phyloP scores from a whole-genome alignment of 2,113 vertebrate genomes.

The Mohoua ochrocephala region DNA sequence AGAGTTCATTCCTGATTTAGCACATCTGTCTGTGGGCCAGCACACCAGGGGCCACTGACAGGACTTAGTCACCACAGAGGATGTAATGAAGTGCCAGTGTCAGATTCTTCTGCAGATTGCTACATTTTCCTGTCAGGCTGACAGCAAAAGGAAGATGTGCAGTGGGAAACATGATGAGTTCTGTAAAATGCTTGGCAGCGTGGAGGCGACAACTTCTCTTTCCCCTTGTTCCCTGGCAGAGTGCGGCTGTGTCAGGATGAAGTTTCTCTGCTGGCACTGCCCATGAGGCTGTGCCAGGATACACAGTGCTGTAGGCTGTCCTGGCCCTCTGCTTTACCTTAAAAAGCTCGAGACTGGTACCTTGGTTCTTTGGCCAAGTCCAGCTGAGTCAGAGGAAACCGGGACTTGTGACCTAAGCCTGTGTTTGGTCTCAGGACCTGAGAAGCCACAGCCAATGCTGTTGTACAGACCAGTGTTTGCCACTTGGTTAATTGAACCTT shows the following conservation, averaged over 20 bases:
- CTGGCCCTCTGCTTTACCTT: neutral
- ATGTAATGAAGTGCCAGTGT: neutral
- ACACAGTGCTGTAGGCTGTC: neutral
- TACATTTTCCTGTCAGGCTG: neutral
- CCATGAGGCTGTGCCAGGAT: neutral
- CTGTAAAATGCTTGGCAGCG: neutral
- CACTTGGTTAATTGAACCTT: neutral
- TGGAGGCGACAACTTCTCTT: neutral
- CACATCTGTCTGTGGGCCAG: neutral
- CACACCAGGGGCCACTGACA: neutral
- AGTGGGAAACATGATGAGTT: neutral
- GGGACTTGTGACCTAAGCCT: neutral
- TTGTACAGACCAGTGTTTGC: neutral
- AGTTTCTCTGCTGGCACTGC: neutral
- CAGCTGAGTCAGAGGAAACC: neutral
- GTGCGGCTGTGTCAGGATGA: neutral
- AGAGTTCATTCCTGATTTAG: neutral
- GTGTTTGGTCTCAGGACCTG: neutral
- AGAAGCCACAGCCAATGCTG: neutral
- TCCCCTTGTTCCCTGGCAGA: neutral
- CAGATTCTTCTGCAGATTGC: neutral
- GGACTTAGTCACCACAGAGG: neutral
- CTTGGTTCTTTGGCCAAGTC: neutral
- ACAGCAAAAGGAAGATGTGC: neutral
- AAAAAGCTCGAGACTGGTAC: neutral